Base-by-base conservation (phyloP, 2,888 invertebrate species). In the Lamellibrachia columna region DNA sequence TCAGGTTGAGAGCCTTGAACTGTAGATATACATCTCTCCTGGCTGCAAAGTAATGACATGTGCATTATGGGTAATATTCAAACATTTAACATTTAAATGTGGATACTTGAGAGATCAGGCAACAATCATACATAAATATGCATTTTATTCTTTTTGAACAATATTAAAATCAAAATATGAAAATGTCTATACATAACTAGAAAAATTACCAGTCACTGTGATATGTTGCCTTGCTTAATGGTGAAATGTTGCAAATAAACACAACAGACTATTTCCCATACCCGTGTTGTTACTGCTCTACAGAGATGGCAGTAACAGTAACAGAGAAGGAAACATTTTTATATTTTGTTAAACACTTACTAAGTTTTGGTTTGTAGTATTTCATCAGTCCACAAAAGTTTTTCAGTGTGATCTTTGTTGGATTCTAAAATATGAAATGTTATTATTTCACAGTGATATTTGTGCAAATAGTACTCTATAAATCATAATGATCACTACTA, bases 331-430 rank as follows among this genome's bases (percentile, higher is more conserved):
- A 22, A 75, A 22, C 40, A 40, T 40, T 40, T 40, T 40, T 55
- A 92, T n/a, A 15, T n/a, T 91, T n/a, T 91, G 91, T 9, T 22
- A 55, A 52, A 91, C 92, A 96, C 97, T 96, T 96, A 98, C 98
- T 97, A 96, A 97, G 98, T 94, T 98, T 97, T 8, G 98, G 98
- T 60, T 97, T 97, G 95, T 98, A 98, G 96, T 98, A 98, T 60
- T 98, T 97, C 97, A 98, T 98, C 93, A 98, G 97, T 0, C 98
- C 98, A 91, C 97, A 97, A 96, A 98, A 98, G 96, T 98, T 98
- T 55, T 97, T 97, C 96, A 98, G 97, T 75, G 95, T 95, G 53
- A 97, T 95, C 91, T 97, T 97, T 91, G 97, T 97, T 0, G 98
- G 98, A 95, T 97, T 97, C 95, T 95, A 94, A 90, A 92, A 93